These are phyloP conservation scores for Sarcoramphus papa DNA, from an alignment of 2,797 vertebrate genomes.

Conservation along the genomic window DNA sequence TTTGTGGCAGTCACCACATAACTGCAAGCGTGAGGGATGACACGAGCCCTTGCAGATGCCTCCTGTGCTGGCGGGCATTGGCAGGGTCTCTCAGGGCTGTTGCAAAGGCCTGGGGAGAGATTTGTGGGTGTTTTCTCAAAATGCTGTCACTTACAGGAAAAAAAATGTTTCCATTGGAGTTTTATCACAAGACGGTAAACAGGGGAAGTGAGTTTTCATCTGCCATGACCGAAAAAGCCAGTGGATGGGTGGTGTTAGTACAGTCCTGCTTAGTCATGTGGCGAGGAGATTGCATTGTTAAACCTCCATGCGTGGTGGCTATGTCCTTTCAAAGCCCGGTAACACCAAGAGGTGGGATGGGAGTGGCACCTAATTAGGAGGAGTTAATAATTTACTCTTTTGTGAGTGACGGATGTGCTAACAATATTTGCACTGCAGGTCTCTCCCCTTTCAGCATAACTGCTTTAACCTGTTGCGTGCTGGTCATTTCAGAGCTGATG, in stretches of 20 bases:
- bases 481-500: neutral
- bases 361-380: constrained; percentile 18
- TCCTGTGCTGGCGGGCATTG: neutral
- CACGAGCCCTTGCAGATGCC: rapidly evolving
- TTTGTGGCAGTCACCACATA: rapidly evolving
- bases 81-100: neutral
- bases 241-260: neutral
- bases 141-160: neutral
- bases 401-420: neutral
- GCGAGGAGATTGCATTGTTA: constrained; percentile 1
- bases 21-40: rapidly evolving
- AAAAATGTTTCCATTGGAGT: neutral
- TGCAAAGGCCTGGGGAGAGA: neutral
- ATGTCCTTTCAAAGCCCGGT: neutral
- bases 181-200: neutral
- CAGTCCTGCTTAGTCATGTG: neutral
- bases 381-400: constrained; percentile 39
- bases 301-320: rapidly evolving
- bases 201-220: neutral
- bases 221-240: neutral
- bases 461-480: neutral
- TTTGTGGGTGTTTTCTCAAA: neutral
- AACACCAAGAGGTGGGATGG: neutral
- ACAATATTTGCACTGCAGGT: neutral
- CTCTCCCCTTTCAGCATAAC: neutral